Evolutionary conservation across 2,888 invertebrate genomes (phyloP), one percentile per base, ranked within the genome.

Genomic region (Drosophila hamatofila): DNA sequence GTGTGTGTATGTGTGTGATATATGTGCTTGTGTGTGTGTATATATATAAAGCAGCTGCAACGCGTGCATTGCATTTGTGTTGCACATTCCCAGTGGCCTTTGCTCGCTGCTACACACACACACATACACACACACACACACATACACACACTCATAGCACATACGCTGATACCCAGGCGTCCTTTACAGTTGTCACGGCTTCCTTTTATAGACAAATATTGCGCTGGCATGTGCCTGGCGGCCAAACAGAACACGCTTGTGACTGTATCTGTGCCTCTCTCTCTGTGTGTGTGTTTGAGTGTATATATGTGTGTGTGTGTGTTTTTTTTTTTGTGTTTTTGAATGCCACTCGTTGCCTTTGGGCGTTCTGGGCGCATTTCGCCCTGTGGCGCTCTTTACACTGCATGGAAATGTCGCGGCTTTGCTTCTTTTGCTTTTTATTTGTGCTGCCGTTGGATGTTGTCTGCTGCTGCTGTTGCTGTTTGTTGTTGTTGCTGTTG

Each of bases 341-440:
- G 56, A 35, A 35, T 63, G 51, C 41, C 9, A 21, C 11, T 18
- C 37, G 33, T 44, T 41, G 57, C 48, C 46, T 51, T 54, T 52
- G 46, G 78, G 62, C 57, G 37, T 23, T 33, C 16, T 23, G 44
- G 25, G 68, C 48, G 73, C 67, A 49, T 68, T 62, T 52, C 64
- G 64, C 71, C 79, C 66, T 44, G 49, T 25, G 78, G 75, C 58
- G 51, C 60, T 71, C 57, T 85, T 79, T 80, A 71, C 88, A 82
- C 83, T 74, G 83, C 76, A 81, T 88, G 80, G 81, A 73, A 86
- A 88, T 84, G 87, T 86, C 89, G 89, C 88, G 88, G 72, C 78
- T 73, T 78, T 86, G 33, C 57, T 70, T 71, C 67, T 35, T 42
- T 85, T 71, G 55, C 52, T 52, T 59, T 74, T 71, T 80, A 64